A percentile compares a stretch with the other conserved stretches of the same genome.
These are phyloP conservation scores for Trichopria drosophilae DNA, from an alignment of 2,888 invertebrate genomes.

Conservation along the genomic window DNA sequence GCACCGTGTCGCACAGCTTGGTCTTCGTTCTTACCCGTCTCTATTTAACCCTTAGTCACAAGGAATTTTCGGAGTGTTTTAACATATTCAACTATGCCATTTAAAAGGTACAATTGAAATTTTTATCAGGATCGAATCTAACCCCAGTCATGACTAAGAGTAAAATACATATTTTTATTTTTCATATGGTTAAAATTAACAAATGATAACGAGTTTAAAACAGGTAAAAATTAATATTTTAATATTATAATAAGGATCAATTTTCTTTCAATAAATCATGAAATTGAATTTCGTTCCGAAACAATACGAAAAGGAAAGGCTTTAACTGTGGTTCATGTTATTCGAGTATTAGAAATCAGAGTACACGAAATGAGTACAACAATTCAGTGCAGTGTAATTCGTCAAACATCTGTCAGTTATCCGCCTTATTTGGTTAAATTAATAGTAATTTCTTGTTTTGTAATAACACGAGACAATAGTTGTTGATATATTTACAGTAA, in stretches of 20 bases:
- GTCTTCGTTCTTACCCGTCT: too few relatives aligned
- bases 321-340: background rate
- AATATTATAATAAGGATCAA: conserved; percentile 1
- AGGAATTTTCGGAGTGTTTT: too few relatives aligned
- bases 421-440: background rate
- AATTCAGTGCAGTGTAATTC: conserved; percentile 1
- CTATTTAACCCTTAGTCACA: too few relatives aligned
- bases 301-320: background rate
- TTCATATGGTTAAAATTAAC: too few relatives aligned
- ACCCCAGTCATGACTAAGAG: too few relatives aligned
- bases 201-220: too few relatives aligned
- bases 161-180: too few relatives aligned
- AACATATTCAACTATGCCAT: too few relatives aligned
- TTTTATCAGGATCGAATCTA: too few relatives aligned
- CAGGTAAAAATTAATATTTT: too few relatives aligned
- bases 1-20: too few relatives aligned
- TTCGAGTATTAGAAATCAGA: conserved; percentile 1
- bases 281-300: background rate
- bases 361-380: background rate
- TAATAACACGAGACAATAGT: background rate
- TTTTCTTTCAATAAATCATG: background rate
- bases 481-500: background rate
- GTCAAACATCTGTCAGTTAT: background rate
- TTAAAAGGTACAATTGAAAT: too few relatives aligned
- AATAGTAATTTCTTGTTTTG: background rate